A percentile compares a stretch with the other conserved stretches of the same genome.
These are phyloP conservation scores for Phycodurus eques DNA, from an alignment of 2,113 vertebrate genomes.

Conservation along the genomic window DNA sequence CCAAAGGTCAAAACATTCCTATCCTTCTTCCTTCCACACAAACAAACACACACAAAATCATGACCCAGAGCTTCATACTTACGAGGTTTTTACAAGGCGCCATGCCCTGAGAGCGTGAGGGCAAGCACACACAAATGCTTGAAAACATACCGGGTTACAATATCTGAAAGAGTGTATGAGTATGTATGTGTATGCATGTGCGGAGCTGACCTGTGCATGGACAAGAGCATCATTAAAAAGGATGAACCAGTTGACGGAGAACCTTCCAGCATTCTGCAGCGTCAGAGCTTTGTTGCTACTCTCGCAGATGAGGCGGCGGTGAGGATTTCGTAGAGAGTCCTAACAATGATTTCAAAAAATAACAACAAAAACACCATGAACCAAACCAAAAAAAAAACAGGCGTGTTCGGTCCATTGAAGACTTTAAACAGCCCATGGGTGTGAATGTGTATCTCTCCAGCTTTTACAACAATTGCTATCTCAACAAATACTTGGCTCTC, in stretches of 20 bases:
- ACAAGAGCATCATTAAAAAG: slow-evolving; percentile 95
- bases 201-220: slow-evolving; percentile 87
- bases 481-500: no score
- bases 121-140: slow-evolving; percentile 68
- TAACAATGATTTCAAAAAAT: slow-evolving; percentile 30
- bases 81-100: slow-evolving; percentile 74
- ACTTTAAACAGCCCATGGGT: background rate
- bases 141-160: slow-evolving; percentile 42
- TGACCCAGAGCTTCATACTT: slow-evolving; percentile 63
- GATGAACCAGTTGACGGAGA: slow-evolving; percentile 99
- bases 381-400: no score
- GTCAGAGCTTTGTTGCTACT: slow-evolving; percentile 91
- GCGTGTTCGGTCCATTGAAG: background rate
- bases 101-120: slow-evolving; percentile 78
- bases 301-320: slow-evolving; percentile 90
- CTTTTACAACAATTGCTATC: no score
- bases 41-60: background rate
- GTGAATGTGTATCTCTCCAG: background rate
- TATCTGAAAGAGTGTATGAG: background rate
- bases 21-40: background rate
- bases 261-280: slow-evolving; percentile 91
- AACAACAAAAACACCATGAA: no score
- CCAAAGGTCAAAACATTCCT: background rate
- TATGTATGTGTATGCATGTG: slow-evolving; percentile 4
- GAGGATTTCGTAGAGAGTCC: slow-evolving; percentile 92